Conservation (phyloP, 2,113 vertebrate genomes). For the Thunnus maccoyii region DNA sequence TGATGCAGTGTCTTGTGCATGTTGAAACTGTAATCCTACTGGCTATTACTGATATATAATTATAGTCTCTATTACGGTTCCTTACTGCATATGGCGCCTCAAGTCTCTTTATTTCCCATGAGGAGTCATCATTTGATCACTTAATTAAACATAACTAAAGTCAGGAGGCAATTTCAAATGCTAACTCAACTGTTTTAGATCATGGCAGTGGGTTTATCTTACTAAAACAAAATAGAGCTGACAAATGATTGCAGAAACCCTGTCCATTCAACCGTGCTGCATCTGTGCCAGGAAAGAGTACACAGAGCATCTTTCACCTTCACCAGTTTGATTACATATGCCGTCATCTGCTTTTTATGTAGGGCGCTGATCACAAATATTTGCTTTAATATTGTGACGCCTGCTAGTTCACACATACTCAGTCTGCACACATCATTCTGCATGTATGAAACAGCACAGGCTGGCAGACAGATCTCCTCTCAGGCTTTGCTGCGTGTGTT, state of each 20-base stretch:
- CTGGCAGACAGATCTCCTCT: constrained; percentile 11
- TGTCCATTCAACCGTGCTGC: neutral
- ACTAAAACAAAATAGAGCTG: constrained; percentile 8
- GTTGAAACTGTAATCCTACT: constrained; percentile 6
- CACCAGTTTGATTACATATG: constrained; percentile 17
- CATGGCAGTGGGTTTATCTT: neutral
- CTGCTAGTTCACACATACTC: constrained; percentile 6
- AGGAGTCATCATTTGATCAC: constrained; percentile 28
- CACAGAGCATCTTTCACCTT: constrained; percentile 1
- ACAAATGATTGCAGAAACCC: neutral
- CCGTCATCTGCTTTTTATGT: constrained; percentile 35
- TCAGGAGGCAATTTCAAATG: constrained; percentile 22
- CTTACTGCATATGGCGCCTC: constrained; percentile 49
- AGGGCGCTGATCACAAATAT: constrained; percentile 34
- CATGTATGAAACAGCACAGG: constrained; percentile 21
- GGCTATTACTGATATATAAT: constrained; percentile 30
- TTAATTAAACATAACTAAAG: constrained; percentile 26
- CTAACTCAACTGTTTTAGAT: constrained; percentile 25
- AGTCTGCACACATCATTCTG: neutral
- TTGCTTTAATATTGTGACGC: constrained; percentile 17
- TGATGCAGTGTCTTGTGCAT: constrained; percentile 38
- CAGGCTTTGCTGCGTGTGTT: constrained; percentile 21
- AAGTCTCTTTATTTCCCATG: constrained; percentile 6
- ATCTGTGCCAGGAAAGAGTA: constrained; percentile 5
- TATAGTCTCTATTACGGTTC: constrained; percentile 41